A percentile compares a stretch with the other conserved stretches of the same genome.
Conservation (phyloP, 2,888 invertebrate genomes). For the Nephrotoma guestfalica region DNA sequence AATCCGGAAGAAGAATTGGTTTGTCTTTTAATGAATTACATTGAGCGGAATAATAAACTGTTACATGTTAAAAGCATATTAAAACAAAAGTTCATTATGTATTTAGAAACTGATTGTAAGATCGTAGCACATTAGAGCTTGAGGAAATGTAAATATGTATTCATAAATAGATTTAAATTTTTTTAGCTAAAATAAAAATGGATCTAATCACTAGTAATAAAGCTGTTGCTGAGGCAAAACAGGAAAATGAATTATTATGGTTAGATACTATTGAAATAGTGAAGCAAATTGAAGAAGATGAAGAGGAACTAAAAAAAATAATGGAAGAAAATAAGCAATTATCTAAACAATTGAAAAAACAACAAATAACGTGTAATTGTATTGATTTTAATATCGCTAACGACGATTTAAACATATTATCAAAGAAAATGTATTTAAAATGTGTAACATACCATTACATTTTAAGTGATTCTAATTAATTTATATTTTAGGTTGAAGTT, state of each 20-base stretch:
- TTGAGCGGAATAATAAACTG: background rate
- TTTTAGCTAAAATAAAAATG: background rate
- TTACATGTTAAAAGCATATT: background rate
- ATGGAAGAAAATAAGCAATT: background rate
- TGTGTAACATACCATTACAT: background rate
- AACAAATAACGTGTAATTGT: background rate
- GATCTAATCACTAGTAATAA: background rate
- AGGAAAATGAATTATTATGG: background rate
- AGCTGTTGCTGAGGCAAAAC: background rate
- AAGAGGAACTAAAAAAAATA: background rate
- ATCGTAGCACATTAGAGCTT: background rate
- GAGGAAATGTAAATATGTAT: background rate
- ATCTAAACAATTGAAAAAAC: background rate
- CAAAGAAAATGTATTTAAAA: conserved; percentile 7
- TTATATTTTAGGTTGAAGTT: conserved; percentile 5
- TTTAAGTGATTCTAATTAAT: background rate
- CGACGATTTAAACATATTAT: conserved; percentile 5
- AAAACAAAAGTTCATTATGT: background rate
- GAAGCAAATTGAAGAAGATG: background rate
- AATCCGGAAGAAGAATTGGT: background rate
- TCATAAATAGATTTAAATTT: background rate
- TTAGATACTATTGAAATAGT: background rate
- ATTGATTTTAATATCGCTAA: background rate
- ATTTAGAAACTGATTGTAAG: background rate
- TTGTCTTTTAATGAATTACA: background rate